Conservation (phyloP, 2,797 vertebrate genomes). For the Pteronotus mesoamericanus region DNA sequence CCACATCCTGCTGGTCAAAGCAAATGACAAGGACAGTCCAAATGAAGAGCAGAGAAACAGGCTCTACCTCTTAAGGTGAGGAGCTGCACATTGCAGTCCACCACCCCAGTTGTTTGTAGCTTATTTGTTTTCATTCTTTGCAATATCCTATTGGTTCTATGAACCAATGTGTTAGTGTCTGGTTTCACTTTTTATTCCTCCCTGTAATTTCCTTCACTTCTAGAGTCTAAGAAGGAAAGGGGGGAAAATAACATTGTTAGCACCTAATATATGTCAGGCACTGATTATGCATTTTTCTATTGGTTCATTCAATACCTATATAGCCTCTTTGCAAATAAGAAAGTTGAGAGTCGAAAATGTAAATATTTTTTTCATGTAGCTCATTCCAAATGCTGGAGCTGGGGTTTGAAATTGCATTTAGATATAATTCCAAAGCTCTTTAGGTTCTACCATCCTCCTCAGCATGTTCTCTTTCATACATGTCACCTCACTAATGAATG, state of each 20-base stretch:
- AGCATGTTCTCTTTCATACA: neutral
- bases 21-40: neutral
- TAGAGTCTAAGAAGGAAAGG: neutral
- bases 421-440: neutral
- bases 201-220: neutral
- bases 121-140: neutral
- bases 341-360: slow-evolving; percentile 10
- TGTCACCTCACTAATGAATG: neutral
- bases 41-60: neutral
- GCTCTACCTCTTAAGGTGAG: neutral
- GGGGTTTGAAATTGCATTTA: neutral
- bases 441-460: neutral
- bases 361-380: neutral
- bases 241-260: neutral
- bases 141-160: neutral
- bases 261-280: neutral
- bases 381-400: neutral
- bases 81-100: neutral
- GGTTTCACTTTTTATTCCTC: neutral
- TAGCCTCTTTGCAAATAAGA: neutral
- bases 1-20: neutral
- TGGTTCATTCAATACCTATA: neutral
- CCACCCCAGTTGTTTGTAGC: neutral
- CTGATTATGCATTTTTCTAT: neutral
- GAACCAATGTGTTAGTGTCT: neutral